Percentiles rank a stretch among this genome's conserved stretches.
Evolutionary conservation across 2,113 vertebrate genomes (phyloP).

Genomic region (Serinus canaria): DNA sequence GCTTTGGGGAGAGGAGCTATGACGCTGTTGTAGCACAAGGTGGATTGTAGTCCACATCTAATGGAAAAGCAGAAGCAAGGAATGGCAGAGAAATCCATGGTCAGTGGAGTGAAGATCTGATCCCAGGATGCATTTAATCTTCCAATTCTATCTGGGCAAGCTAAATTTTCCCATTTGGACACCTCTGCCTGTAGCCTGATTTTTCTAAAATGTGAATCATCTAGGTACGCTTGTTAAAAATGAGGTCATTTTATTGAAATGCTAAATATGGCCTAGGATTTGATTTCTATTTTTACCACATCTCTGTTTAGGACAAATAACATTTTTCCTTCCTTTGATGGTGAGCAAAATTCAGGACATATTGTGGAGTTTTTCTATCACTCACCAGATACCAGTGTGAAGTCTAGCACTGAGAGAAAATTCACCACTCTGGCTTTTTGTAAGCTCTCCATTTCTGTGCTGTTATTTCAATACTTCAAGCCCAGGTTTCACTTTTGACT

Average conservation of each 20-base stretch:
- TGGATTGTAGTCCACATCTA: not conserved
- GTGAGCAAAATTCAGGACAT: not conserved
- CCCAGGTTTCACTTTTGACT: not conserved
- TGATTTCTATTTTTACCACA: constrained; percentile 24
- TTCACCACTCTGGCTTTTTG: accelerated
- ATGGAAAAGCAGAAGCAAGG: not conserved
- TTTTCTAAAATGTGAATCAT: constrained; percentile 43
- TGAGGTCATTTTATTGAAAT: constrained; percentile 48
- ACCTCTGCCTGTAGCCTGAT: not conserved
- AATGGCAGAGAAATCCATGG: not conserved
- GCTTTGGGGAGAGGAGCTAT: not conserved
- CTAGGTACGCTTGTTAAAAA: constrained; percentile 33
- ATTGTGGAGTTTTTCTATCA: not conserved
- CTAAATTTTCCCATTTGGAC: not conserved
- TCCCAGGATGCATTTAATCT: not conserved
- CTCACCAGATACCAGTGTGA: not conserved
- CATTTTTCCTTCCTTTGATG: not conserved
- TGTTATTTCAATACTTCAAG: not conserved
- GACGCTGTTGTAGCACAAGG: not conserved
- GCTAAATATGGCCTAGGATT: constrained; percentile 12
- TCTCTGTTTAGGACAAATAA: constrained; percentile 7
- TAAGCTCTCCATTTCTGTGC: not conserved
- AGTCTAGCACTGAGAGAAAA: not conserved
- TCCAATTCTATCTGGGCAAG: not conserved
- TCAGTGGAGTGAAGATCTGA: not conserved